A percentile compares a stretch with the other conserved stretches of the same genome.
Conservation (phyloP, 2,113 vertebrate species). For the Hippotragus niger region DNA sequence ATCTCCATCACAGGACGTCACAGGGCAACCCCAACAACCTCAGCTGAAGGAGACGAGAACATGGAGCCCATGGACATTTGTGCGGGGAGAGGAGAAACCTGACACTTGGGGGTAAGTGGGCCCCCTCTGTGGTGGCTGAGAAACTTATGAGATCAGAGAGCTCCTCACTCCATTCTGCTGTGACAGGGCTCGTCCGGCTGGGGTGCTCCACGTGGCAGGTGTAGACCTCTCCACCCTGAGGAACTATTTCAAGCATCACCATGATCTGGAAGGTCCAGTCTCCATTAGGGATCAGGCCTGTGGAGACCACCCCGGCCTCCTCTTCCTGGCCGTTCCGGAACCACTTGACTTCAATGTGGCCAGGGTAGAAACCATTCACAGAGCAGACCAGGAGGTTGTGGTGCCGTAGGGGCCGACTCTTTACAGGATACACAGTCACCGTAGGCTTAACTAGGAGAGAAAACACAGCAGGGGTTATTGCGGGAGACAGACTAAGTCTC, state of each 20-base stretch:
- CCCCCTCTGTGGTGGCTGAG: accelerated
- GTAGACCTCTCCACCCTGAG: conserved; percentile 42
- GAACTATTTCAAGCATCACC: conserved; percentile 51
- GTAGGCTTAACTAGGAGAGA: not conserved
- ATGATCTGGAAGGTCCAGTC: conserved; percentile 60
- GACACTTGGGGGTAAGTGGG: not conserved
- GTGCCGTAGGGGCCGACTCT: not conserved
- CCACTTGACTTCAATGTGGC: conserved; percentile 49
- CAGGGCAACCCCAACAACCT: accelerated
- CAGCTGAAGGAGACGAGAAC: not conserved
- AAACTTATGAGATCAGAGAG: accelerated
- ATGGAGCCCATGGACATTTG: not conserved
- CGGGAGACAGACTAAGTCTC: not conserved
- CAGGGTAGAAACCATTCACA: conserved; percentile 69
- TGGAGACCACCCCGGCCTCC: conserved; percentile 1
- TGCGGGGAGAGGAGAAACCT: not conserved
- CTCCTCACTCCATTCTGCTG: conserved; percentile 51
- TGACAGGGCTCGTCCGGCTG: accelerated
- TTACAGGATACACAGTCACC: not conserved
- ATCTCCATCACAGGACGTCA: not conserved
- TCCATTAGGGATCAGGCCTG: conserved; percentile 53
- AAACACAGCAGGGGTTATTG: not conserved
- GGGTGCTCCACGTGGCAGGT: conserved; percentile 55
- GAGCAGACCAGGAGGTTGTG: conserved; percentile 59
- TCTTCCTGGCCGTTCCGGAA: conserved; percentile 18